Percentiles rank a stretch among this genome's conserved stretches.
These are phyloP conservation scores for Ditylenchus weischeri DNA, from an alignment of 2,888 invertebrate species.

Conservation along the genomic window DNA sequence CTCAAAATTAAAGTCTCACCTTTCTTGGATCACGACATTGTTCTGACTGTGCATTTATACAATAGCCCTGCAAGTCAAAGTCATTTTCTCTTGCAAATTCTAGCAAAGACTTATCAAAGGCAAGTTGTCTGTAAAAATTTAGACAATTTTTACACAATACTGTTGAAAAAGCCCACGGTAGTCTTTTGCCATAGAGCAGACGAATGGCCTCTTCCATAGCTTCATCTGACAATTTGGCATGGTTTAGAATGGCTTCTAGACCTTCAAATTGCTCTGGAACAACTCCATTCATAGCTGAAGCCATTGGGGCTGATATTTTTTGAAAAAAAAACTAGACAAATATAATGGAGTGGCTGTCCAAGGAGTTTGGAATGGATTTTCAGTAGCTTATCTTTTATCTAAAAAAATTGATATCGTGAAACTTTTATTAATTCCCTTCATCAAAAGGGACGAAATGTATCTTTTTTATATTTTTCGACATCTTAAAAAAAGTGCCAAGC, in stretches of 20 bases:
- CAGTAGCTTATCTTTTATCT: too few species aligned
- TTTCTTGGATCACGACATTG: constrained; percentile 29
- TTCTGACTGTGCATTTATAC: constrained; percentile 27
- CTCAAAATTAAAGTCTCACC: constrained; percentile 1
- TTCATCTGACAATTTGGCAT: constrained; percentile 18
- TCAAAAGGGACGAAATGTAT: too few species aligned
- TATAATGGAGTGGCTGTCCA: too few species aligned
- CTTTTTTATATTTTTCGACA: too few species aligned
- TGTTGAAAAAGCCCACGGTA: constrained; percentile 19
- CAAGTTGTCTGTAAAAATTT: constrained; percentile 17
- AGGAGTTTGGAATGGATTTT: too few species aligned
- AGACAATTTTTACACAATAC: background rate
- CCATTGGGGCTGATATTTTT: too few species aligned
- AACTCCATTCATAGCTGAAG: background rate
- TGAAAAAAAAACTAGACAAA: too few species aligned
- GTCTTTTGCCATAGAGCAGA: constrained; percentile 28
- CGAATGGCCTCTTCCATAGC: constrained; percentile 29
- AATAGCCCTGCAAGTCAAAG: constrained; percentile 31
- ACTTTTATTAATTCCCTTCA: too few species aligned
- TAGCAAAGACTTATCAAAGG: constrained; percentile 18
- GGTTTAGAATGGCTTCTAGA: constrained; percentile 29
- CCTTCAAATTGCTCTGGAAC: constrained; percentile 19
- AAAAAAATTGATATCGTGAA: too few species aligned
- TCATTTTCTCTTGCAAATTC: constrained; percentile 22
- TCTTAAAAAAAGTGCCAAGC: too few species aligned